Base-by-base conservation (phyloP, 2,797 vertebrate species). In the Pantherophis alleghaniensis region DNA sequence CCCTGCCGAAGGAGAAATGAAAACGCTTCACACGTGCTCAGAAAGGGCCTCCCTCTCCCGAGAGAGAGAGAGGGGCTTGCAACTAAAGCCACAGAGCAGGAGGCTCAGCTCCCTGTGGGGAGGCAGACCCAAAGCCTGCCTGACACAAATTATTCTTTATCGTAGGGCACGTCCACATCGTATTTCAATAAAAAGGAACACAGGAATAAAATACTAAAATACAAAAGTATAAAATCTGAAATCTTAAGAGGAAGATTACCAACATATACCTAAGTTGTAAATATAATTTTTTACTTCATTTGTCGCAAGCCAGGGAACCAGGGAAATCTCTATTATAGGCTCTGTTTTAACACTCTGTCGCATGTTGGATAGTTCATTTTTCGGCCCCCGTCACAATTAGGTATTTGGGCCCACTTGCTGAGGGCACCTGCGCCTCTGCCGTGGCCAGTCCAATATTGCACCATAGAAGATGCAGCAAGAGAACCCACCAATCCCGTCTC, bases 401-500 rank as follows among this genome's bases (percentile, higher is more conserved):
- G 61, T 13, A 2, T 66, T 66, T n/a, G 13, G 63, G 24, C 63
- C 28, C 63, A 6, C 28, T n/a, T 5, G 28, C 11, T 26, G 26
- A 28, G 61, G 11, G 26, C 3, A 1, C 20, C 11, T 11, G 10
- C 3, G 26, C 10, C 3, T 2, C 28, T 2, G 5, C 28, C 12
- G 12, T n/a, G 61, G 26, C 60, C 60, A 13, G 28, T 5, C 24
- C 4, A 1, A 0, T 32, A 7, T 32, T 16, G 47, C 47, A 6
- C 37, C 14, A 26, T 3, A 26, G 53, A 69, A 66, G 37, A 32
- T 28, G 7, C 6, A 28, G 26, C n/a, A 1, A 2, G 20, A 24
- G 53, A 28, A 60, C 98, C 97, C 96, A 99, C 99, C 99, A 99
- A 96, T 99, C 99, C 94, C 99, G 97, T 92, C 99, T 98, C 98